Conservation (phyloP, 2,797 vertebrate species). For the Merluccius polli region DNA sequence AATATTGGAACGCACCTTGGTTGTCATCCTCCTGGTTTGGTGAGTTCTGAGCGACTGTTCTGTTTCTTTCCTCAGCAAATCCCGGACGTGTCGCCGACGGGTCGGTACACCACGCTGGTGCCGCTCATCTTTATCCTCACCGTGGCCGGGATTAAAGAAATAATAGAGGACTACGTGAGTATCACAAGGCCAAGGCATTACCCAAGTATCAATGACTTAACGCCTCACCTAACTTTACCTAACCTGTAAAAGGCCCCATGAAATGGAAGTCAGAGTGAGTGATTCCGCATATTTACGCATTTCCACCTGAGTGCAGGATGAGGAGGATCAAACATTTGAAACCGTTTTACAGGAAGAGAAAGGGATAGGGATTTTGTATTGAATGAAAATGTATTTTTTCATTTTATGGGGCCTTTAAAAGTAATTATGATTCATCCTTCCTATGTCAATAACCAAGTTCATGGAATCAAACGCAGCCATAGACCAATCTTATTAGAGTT, state of each 20-base stretch:
- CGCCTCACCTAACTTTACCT: neutral
- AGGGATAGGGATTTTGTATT: too few relatives aligned
- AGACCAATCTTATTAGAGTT: neutral
- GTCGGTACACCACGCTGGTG: conserved; percentile 98
- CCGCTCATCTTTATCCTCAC: conserved; percentile 98
- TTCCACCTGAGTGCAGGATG: too few relatives aligned
- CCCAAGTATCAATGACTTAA: neutral
- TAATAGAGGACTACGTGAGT: conserved; percentile 99
- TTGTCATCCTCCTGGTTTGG: conserved; percentile 8
- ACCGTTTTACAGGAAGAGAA: too few relatives aligned
- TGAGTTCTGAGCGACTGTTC: conserved; percentile 22
- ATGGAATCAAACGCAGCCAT: neutral
- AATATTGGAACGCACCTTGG: too few relatives aligned
- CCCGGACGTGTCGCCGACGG: conserved; percentile 97
- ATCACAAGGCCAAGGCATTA: conserved; percentile 9
- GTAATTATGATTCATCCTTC: neutral
- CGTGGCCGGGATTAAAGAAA: conserved; percentile 98
- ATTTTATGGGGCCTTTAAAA: too few relatives aligned
- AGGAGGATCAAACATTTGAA: too few relatives aligned
- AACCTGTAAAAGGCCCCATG: too few relatives aligned
- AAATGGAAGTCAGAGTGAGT: too few relatives aligned
- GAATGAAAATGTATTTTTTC: too few relatives aligned
- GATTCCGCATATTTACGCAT: too few relatives aligned
- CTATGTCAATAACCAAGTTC: neutral
- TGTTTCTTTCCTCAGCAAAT: conserved; percentile 83